Evolutionary conservation across 2,797 vertebrate species (phyloP).

Genomic region (Coregonus suidteri): DNA sequence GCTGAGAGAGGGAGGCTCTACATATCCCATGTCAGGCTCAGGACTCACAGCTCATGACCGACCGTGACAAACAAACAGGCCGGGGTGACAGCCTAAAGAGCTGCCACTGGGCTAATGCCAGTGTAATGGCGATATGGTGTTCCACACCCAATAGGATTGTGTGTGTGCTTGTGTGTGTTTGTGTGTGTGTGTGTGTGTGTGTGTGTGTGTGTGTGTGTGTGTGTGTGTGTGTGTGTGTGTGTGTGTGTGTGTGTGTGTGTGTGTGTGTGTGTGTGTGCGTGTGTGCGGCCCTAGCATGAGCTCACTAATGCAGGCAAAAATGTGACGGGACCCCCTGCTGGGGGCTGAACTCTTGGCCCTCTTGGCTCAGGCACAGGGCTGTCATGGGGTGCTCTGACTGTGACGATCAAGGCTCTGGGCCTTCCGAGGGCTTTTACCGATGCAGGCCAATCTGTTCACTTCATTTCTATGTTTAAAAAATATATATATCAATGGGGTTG

Average conservation of each 20-base stretch:
- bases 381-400: slow-evolving; percentile 42
- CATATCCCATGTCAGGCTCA: slow-evolving; percentile 44
- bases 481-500: background rate
- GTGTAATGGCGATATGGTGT: slow-evolving; percentile 3
- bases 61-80: slow-evolving; percentile 60
- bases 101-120: slow-evolving; percentile 19
- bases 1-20: too few species aligned
- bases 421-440: background rate
- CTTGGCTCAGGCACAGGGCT: slow-evolving; percentile 49
- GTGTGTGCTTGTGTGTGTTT: background rate
- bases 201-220: slow-evolving; percentile 4
- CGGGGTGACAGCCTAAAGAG: slow-evolving; percentile 41
- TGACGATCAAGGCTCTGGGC: background rate
- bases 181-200: background rate
- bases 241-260: slow-evolving; percentile 7
- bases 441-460: slow-evolving; percentile 1
- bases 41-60: slow-evolving; percentile 27
- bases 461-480: too few species aligned
- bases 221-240: background rate
- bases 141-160: slow-evolving; percentile 26
- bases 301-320: slow-evolving; percentile 53
- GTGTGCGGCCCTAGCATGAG: slow-evolving; percentile 29
- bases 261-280: background rate
- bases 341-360: slow-evolving; percentile 56
- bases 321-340: slow-evolving; percentile 59